phyloP scores from a whole-genome alignment of 1,140 invertebrate species.

The Saccostrea glomerata region DNA sequence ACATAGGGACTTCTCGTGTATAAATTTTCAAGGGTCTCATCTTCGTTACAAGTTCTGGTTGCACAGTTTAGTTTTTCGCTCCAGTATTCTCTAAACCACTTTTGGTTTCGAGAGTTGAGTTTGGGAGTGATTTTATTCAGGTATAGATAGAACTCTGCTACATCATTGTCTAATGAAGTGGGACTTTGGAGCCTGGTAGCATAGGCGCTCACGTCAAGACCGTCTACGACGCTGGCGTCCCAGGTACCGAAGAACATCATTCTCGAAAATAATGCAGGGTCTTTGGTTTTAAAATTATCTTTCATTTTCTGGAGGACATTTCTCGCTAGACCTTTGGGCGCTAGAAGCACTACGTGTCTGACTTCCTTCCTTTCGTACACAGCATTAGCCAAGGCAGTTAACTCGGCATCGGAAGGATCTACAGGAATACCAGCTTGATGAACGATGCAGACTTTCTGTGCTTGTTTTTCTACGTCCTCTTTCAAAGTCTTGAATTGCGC shows the following conservation, averaged over 20 bases:
- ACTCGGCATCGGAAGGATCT: constrained; percentile 1
- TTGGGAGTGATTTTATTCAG: constrained; percentile 55
- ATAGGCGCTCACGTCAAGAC: constrained; percentile 50
- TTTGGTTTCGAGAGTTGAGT: constrained; percentile 56
- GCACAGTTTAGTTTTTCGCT: constrained; percentile 60
- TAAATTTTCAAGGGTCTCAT: constrained; percentile 36
- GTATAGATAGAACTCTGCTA: constrained; percentile 54
- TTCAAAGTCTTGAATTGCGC: constrained; percentile 59
- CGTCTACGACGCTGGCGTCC: constrained; percentile 45
- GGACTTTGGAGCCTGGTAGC: constrained; percentile 52
- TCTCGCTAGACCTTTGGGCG: constrained; percentile 42
- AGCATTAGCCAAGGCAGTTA: constrained; percentile 28
- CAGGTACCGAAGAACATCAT: constrained; percentile 64
- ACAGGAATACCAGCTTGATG: constrained; percentile 40
- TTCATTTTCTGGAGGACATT: constrained; percentile 37
- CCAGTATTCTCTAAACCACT: constrained; percentile 70
- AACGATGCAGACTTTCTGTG: constrained; percentile 60
- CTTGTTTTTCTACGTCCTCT: constrained; percentile 49
- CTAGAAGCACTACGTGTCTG: constrained; percentile 53
- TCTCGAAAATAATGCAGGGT: not conserved
- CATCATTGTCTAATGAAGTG: constrained; percentile 42
- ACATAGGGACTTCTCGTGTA: constrained; percentile 56
- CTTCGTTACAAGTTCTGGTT: constrained; percentile 41
- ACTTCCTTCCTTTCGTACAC: constrained; percentile 35
- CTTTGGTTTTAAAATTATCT: not conserved